These are phyloP conservation scores for Rattus rattus DNA, from an alignment of 2,113 vertebrate genomes.

Conservation along the genomic window DNA sequence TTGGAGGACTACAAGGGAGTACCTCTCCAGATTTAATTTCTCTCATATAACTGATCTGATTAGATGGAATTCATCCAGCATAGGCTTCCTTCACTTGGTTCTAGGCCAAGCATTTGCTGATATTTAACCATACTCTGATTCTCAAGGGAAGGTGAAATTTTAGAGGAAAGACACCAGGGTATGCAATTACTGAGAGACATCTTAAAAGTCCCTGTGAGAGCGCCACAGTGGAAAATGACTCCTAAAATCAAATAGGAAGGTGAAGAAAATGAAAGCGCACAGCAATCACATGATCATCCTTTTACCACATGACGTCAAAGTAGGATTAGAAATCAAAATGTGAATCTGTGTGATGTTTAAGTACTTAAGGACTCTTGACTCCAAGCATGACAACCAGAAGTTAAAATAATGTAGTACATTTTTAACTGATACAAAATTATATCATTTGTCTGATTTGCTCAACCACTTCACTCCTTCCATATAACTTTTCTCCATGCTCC, in stretches of 20 bases:
- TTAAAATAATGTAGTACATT: not conserved
- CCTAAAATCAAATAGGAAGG: not conserved
- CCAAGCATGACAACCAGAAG: not conserved
- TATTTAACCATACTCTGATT: not conserved
- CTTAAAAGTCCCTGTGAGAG: not conserved
- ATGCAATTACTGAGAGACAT: not conserved
- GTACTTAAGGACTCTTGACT: not conserved
- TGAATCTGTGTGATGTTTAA: too few species aligned
- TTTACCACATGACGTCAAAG: not conserved
- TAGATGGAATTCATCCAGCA: not conserved
- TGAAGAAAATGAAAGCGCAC: not conserved
- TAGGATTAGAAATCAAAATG: not conserved
- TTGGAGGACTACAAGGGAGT: not conserved
- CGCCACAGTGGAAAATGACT: not conserved
- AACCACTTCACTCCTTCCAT: not conserved
- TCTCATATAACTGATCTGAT: not conserved
- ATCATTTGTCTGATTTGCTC: not conserved
- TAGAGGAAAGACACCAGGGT: not conserved
- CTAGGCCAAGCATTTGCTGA: not conserved
- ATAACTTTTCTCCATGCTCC: not conserved
- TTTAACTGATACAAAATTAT: not conserved
- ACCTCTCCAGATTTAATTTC: not conserved
- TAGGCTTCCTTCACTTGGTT: not conserved
- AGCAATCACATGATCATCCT: not conserved
- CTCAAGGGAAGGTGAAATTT: not conserved